These are phyloP conservation scores for Tragelaphus oryx DNA, from an alignment of 2,797 vertebrate species.

Conservation along the genomic window DNA sequence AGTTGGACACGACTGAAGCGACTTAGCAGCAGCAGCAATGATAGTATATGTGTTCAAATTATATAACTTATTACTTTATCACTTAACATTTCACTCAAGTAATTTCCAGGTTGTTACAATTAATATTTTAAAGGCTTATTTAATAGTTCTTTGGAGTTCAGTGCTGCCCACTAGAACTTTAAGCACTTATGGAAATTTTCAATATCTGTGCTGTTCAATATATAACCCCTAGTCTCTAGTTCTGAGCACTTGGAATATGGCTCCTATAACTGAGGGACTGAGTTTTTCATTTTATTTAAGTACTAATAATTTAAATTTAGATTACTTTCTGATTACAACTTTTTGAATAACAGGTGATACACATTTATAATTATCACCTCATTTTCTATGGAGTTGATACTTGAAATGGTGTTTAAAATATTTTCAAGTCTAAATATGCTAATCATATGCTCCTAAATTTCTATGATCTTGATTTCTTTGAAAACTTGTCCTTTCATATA, in stretches of 20 bases:
- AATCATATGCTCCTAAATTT: background rate
- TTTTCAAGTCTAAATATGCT: background rate
- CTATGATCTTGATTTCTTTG: background rate
- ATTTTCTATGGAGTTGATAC: background rate
- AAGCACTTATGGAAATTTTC: background rate
- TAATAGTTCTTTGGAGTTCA: background rate
- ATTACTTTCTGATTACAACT: background rate
- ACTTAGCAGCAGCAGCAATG: background rate
- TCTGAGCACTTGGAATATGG: background rate
- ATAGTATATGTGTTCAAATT: background rate
- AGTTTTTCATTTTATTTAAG: background rate
- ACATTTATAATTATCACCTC: background rate
- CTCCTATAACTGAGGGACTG: background rate
- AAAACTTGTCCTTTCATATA: background rate
- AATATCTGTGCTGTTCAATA: background rate
- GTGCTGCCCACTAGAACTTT: background rate
- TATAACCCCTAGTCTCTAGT: background rate
- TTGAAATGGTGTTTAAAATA: conserved; percentile 23
- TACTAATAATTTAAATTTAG: background rate
- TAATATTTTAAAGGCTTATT: background rate
- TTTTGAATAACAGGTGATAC: background rate
- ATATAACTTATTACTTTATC: background rate
- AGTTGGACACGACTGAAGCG: too few species aligned
- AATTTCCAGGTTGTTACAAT: background rate
- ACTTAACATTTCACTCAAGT: background rate